Conservation (phyloP, 2,888 invertebrate genomes). For the Drosophila tanythrix region DNA sequence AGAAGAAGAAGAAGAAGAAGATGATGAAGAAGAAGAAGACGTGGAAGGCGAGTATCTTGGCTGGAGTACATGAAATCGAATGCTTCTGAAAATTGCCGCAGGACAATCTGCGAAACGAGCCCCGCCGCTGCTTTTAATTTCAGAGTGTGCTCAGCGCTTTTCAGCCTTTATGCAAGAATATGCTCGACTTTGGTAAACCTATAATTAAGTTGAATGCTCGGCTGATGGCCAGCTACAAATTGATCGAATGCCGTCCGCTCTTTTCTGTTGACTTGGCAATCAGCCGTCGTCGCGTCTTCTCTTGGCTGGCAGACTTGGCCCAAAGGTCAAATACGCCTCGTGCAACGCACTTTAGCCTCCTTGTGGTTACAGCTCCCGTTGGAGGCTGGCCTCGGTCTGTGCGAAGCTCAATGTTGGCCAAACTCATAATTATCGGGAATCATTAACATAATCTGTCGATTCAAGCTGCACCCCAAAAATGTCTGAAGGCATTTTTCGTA, state of each 20-base stretch:
- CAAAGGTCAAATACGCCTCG: slow-evolving; percentile 71
- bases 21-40: neutral
- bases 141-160: slow-evolving; percentile 29
- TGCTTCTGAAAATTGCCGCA: slow-evolving; percentile 80
- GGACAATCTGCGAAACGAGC: slow-evolving; percentile 71
- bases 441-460: slow-evolving; percentile 76
- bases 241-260: slow-evolving; percentile 68
- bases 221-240: slow-evolving; percentile 74
- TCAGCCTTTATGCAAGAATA: slow-evolving; percentile 52
- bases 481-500: slow-evolving; percentile 27
- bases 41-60: slow-evolving; percentile 18
- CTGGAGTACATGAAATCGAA: slow-evolving; percentile 60
- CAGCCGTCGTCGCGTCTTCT: neutral
- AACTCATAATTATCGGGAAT: slow-evolving; percentile 69
- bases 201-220: slow-evolving; percentile 74
- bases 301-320: slow-evolving; percentile 39
- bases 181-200: slow-evolving; percentile 57
- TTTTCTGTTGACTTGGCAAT: neutral
- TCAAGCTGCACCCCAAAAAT: slow-evolving; percentile 46
- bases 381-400: slow-evolving; percentile 19
- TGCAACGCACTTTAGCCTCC: slow-evolving; percentile 45
- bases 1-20: neutral
- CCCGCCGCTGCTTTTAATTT: slow-evolving; percentile 60
- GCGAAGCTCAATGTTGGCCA: slow-evolving; percentile 33
- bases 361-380: slow-evolving; percentile 72